Evolutionary conservation across 2,888 invertebrate genomes (phyloP), one percentile per base, ranked within the genome.

Genomic region (Melipona bicolor): DNA sequence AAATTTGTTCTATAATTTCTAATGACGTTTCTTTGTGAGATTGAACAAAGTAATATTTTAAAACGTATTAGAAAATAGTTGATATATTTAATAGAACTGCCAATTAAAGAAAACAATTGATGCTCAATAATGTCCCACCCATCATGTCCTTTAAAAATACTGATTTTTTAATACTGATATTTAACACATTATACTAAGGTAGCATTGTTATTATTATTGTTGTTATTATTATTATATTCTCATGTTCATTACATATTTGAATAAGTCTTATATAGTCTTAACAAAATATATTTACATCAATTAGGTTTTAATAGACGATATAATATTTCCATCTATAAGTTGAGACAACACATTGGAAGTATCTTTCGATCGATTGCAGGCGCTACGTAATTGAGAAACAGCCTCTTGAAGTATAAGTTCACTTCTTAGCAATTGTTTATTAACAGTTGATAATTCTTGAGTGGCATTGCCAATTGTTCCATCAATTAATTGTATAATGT

Each of bases 361-460:
- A 68, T 93, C 91, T 81, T 88, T 91, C 69, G 92, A 91, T 72
- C 92, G 91, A 79, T 79, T 89, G 52, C 92, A 90, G 15, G 93
- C 93, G 65, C 87, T 91, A 64, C 93, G 92, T 62, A 94, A 84
- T 88, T 94, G 94, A 78, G 91, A 92, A 52, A 92, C 93, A 76
- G 93, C 93, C 81, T 94, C 94, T 90, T 94, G 94, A 70, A 94
- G 89, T 49, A 92, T 90, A 36, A 94, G 87, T 89, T 94, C 94
- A 83, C 93, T 94, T 83, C 91, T 92, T 36, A 94, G 83, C 79
- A 94, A 85, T 84, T 94, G 93, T 71, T 91, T 91, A 88, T 94
- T 94, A n/a, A 93, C 90, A 54, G 89, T 86, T 19, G 89, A 92
- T 81, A 94, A 86, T 81, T 94, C 92, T 83, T 94, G 93, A 67